phyloP scores from a whole-genome alignment of 2,797 vertebrate species.

The Rhinophrynus dorsalis region DNA sequence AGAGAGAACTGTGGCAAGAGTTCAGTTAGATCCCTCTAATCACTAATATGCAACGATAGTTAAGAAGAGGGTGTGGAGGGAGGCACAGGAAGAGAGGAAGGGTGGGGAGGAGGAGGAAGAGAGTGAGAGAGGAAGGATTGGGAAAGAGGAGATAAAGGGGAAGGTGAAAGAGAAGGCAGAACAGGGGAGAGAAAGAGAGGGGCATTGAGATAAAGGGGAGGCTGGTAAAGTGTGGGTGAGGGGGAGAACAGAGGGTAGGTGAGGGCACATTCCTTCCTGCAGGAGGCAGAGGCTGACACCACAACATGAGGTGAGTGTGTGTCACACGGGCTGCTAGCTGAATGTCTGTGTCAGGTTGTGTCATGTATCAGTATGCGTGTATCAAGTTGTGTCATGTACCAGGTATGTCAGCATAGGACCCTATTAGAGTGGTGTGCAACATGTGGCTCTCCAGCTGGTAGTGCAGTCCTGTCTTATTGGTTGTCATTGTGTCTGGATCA shows the following conservation, averaged over 20 bases:
- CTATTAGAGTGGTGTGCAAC: not conserved
- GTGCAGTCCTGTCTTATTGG: too few species aligned
- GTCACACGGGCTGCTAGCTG: too few species aligned
- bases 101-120: not conserved
- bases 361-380: slow-evolving; percentile 36
- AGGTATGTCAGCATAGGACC: not conserved
- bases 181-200: not conserved
- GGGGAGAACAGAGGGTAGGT: not conserved
- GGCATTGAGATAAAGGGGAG: not conserved
- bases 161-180: too few species aligned
- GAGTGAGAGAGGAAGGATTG: not conserved
- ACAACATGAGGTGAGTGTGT: slow-evolving; percentile 59
- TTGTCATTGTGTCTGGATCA: not conserved
- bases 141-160: too few species aligned
- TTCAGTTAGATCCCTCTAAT: not conserved
- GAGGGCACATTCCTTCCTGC: not conserved
- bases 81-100: not conserved
- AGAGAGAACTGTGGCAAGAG: not conserved
- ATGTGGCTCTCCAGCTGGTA: too few species aligned
- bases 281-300: not conserved
- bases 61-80: not conserved
- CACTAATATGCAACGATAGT: not conserved
- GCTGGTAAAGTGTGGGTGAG: not conserved
- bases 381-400: not conserved
- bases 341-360: not conserved